Evolutionary conservation across 2,888 invertebrate species (phyloP).

Genomic region (Drosophila macrospina): DNA sequence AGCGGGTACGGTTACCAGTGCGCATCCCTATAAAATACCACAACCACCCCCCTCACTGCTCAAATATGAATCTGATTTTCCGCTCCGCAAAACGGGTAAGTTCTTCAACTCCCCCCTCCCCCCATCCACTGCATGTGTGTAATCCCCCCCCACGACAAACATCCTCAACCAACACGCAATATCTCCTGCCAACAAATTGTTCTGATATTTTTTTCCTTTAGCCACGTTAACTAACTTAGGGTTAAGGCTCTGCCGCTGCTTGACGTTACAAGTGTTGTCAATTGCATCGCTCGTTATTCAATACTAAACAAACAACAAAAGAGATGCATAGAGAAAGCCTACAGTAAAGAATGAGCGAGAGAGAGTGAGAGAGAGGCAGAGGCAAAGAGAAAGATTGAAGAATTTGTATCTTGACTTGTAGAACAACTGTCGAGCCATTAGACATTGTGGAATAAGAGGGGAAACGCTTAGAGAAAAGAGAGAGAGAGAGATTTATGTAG

Average conservation of each 20-base stretch:
- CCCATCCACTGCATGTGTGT: constrained; percentile 5
- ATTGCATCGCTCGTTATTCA: constrained; percentile 37
- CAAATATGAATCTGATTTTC: constrained; percentile 90
- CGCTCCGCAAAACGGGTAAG: constrained; percentile 97
- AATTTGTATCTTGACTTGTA: no score
- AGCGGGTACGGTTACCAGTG: constrained; percentile 87
- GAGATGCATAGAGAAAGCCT: no score
- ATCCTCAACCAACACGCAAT: no score
- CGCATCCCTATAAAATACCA: constrained; percentile 90
- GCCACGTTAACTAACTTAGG: constrained; percentile 28
- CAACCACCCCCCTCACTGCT: constrained; percentile 87
- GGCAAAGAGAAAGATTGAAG: no score
- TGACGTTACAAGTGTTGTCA: constrained; percentile 37
- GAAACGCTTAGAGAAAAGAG: no score
- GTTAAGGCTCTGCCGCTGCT: constrained; percentile 32
- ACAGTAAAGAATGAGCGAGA: no score
- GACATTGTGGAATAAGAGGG: no score
- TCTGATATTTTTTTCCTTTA: neutral
- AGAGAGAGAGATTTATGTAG: no score
- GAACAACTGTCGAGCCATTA: no score
- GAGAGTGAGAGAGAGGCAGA: neutral
- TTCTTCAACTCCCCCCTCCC: constrained; percentile 10
- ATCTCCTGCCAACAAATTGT: no score
- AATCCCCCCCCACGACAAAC: neutral
- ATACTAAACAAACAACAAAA: constrained; percentile 35